These are phyloP conservation scores for Dolichotis patagonum DNA, from an alignment of 2,113 vertebrate genomes.

Conservation along the genomic window DNA sequence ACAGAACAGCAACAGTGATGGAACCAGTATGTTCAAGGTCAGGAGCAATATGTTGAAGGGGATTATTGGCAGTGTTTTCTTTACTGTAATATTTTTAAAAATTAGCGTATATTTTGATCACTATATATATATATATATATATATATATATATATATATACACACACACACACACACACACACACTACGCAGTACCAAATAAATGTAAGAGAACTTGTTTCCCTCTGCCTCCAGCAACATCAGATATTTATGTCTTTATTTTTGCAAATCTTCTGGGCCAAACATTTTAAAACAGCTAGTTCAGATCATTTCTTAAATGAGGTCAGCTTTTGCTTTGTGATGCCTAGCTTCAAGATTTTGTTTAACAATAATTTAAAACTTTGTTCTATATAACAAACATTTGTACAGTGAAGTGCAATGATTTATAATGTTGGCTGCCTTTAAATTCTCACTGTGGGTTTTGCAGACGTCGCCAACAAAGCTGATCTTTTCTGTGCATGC, in stretches of 20 bases:
- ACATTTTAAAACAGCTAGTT: neutral
- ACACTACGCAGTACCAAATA: neutral
- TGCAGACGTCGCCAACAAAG: neutral
- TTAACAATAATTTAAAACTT: neutral
- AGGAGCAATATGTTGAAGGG: neutral
- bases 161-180: neutral
- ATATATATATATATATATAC: too few species aligned
- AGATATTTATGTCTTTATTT: conserved; percentile 2
- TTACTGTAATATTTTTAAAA: neutral
- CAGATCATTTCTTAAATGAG: neutral
- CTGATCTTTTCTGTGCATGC: conserved; percentile 16
- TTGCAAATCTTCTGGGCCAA: neutral
- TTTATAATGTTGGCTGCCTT: neutral
- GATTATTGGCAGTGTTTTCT: neutral
- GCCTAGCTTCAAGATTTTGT: neutral
- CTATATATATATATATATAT: too few species aligned
- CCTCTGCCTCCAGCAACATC: neutral
- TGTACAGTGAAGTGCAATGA: neutral
- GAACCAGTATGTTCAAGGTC: neutral
- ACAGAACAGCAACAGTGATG: neutral
- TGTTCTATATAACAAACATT: neutral
- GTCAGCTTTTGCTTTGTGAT: conserved; percentile 23
- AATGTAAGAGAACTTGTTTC: conserved; percentile 5
- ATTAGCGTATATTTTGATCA: neutral
- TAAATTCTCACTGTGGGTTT: conserved; percentile 1